These are phyloP conservation scores for Labeo calbasu DNA, from an alignment of 2,797 vertebrate genomes.

Conservation along the genomic window DNA sequence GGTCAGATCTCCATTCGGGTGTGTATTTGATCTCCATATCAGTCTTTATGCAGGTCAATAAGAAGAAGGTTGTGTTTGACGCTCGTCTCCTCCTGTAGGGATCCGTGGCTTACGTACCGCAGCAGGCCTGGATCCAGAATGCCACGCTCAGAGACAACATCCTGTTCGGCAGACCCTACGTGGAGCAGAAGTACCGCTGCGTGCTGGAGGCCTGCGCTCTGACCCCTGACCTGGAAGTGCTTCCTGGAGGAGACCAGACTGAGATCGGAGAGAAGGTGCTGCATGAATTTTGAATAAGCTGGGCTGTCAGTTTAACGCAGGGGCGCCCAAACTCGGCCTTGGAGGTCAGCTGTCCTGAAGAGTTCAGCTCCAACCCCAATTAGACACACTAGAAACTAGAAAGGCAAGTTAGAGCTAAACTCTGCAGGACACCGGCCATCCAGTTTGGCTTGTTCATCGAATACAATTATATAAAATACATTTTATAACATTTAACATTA, in stretches of 20 bases:
- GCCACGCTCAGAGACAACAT: conserved; percentile 92
- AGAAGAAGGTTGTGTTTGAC: not conserved
- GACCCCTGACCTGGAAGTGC: conserved; percentile 88
- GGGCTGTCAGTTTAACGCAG: not conserved
- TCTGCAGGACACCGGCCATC: too few species aligned
- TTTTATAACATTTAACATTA: not conserved
- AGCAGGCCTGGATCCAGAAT: conserved; percentile 98
- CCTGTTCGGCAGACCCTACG: conserved; percentile 85
- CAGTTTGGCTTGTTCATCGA: not conserved
- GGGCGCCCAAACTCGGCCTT: too few species aligned
- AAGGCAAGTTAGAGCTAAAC: too few species aligned
- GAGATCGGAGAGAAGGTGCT: conserved; percentile 97
- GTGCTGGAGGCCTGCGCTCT: conserved; percentile 91
- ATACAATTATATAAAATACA: not conserved
- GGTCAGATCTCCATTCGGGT: conserved; percentile 89
- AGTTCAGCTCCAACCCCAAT: too few species aligned
- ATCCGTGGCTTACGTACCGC: conserved; percentile 94
- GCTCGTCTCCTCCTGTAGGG: conserved; percentile 78
- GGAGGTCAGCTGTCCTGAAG: too few species aligned
- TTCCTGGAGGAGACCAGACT: conserved; percentile 92
- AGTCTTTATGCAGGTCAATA: not conserved
- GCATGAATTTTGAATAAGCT: not conserved
- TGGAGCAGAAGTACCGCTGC: conserved; percentile 84
- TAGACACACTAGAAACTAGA: too few species aligned
- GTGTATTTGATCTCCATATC: conserved; percentile 53